Evolutionary conservation across 2,113 vertebrate species (phyloP).

Genomic region (Oryzias celebensis): DNA sequence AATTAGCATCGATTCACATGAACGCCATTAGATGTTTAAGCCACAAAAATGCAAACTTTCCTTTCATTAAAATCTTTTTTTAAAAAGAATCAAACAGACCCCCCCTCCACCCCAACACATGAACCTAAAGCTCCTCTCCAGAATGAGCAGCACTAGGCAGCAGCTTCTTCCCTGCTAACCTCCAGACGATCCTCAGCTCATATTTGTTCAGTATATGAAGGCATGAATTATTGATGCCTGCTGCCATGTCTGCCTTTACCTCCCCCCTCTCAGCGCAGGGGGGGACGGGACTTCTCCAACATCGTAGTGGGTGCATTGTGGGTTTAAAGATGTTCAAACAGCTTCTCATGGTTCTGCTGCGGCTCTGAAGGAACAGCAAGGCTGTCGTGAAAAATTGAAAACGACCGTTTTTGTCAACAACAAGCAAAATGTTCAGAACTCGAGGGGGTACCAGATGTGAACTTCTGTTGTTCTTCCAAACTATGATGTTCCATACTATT

Average conservation of each 20-base stretch:
- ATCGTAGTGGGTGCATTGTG: slow-evolving; percentile 5
- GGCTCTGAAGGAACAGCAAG: too few species aligned
- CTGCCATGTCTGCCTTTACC: slow-evolving; percentile 29
- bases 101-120: too few species aligned
- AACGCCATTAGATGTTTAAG: slow-evolving; percentile 37
- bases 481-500: too few species aligned
- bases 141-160: slow-evolving; percentile 37
- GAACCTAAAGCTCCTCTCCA: slow-evolving; percentile 15
- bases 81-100: slow-evolving; percentile 26
- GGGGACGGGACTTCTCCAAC: slow-evolving; percentile 39
- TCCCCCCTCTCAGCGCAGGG: slow-evolving; percentile 34
- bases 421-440: too few species aligned
- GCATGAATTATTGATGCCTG: slow-evolving; percentile 63
- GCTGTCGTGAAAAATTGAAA: too few species aligned
- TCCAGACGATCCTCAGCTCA: slow-evolving; percentile 39
- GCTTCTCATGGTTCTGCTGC: neutral
- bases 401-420: too few species aligned
- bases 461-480: too few species aligned
- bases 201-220: slow-evolving; percentile 62
- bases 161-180: slow-evolving; percentile 35
- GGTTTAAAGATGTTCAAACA: slow-evolving; percentile 33
- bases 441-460: too few species aligned
- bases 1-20: slow-evolving; percentile 30
- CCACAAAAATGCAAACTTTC: slow-evolving; percentile 45
- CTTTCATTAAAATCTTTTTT: slow-evolving; percentile 59